phyloP scores from a whole-genome alignment of 1,140 invertebrate genomes.

The Odontomachus brunneus region DNA sequence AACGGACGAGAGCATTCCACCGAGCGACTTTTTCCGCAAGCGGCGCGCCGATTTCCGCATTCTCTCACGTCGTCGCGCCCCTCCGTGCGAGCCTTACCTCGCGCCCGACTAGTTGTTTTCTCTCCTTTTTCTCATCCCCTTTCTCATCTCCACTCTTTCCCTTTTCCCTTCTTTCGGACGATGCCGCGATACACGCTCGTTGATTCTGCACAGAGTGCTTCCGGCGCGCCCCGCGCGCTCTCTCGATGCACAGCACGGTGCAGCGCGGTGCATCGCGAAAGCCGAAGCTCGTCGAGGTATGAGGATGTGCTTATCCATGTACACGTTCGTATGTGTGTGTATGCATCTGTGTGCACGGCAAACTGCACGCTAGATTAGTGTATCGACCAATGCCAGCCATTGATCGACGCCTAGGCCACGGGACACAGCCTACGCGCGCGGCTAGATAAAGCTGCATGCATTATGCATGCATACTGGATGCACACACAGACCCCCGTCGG shows the following conservation, averaged over 20 bases:
- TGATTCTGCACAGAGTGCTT: neutral
- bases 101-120: too few relatives aligned
- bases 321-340: neutral
- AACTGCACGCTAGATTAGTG: constrained; percentile 64
- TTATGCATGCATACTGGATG: constrained; percentile 64
- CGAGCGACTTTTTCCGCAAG: neutral
- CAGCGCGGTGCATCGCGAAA: constrained; percentile 11
- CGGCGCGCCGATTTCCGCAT: neutral
- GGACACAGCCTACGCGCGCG: constrained; percentile 42
- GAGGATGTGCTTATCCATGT: neutral
- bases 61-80: neutral
- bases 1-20: too few relatives aligned
- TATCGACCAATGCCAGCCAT: constrained; percentile 74
- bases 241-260: neutral
- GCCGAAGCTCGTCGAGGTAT: neutral
- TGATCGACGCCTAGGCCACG: constrained; percentile 65
- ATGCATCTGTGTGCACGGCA: constrained; percentile 12
- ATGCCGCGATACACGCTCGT: neutral
- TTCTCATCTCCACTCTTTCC: too few relatives aligned
- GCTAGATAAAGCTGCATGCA: constrained; percentile 69
- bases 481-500: constrained; percentile 30
- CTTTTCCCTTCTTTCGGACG: neutral
- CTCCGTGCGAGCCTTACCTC: neutral
- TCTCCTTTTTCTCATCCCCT: too few relatives aligned
- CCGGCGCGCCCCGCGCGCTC: neutral